Evolutionary conservation across 2,797 vertebrate genomes (phyloP), one percentile per base, ranked within the genome.

Genomic region (Molossus molossus): DNA sequence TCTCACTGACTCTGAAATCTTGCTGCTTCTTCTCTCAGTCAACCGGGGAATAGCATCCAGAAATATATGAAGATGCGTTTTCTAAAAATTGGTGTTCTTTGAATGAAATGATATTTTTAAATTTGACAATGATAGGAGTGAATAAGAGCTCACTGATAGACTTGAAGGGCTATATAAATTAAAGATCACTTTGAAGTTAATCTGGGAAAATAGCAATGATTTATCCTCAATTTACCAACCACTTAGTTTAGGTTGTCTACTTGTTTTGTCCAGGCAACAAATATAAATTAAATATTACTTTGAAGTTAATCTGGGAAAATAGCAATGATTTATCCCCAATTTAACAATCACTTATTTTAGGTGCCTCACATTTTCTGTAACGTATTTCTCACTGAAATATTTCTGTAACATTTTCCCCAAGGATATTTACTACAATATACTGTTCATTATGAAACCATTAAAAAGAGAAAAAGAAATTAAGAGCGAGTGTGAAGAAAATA

Each of bases 391-490:
- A 60, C 21, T 72, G 62, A 96, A 87, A 95, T 96, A 77, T 93
- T 95, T 95, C 91, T 53, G 53, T 45, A 95, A 17, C 37, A 84
- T 95, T 87, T 96, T 95, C 48, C 67, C 86, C 33, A 94, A 91
- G 62, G 65, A 95, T 95, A 96, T 94, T 95, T 91, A 72, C 60
- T 58, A 76, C 58, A 94, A 27, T 62, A 60, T 13, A 91, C 20
- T 91, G 83, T 91, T 97, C 95, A 95, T 95, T 95, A 92, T 77
- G 45, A 93, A 96, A 96, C 40, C 75, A 87, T 80, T 92, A 77
- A 80, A 95, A 87, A 95, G 4, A 93, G 45, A 92, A 82, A 81
- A 79, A 96, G 48, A 95, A 96, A 96, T 86, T 95, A 92, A 94
- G 75, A 53, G 55, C 15, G 3, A 13, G 93, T 0, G 0, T 95